These are phyloP conservation scores for Rhyacophila evoluta DNA, from an alignment of 2,888 invertebrate species.

Conservation along the genomic window DNA sequence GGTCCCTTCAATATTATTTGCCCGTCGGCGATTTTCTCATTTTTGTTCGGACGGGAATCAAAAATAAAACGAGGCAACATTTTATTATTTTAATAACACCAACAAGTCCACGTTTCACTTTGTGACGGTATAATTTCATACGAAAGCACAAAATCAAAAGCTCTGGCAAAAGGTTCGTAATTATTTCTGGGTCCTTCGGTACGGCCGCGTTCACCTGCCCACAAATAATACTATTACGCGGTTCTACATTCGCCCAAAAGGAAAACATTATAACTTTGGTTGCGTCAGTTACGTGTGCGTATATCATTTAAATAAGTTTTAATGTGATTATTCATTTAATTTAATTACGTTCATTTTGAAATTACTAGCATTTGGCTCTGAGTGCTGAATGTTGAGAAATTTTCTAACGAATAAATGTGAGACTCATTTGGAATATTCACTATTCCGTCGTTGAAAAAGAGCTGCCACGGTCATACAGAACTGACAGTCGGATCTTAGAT, in stretches of 20 bases:
- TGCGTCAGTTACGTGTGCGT: too few relatives aligned
- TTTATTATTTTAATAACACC: slow-evolving; percentile 53
- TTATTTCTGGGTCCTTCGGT: slow-evolving; percentile 36
- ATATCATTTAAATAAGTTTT: too few relatives aligned
- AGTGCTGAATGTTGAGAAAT: too few relatives aligned
- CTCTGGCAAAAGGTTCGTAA: slow-evolving; percentile 48
- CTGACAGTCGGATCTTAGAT: too few relatives aligned
- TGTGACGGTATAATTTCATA: slow-evolving; percentile 51
- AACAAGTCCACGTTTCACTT: slow-evolving; percentile 49
- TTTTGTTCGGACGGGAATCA: slow-evolving; percentile 37
- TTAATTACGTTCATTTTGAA: too few relatives aligned
- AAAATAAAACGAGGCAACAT: slow-evolving; percentile 41
- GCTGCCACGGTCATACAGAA: too few relatives aligned
- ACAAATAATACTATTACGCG: slow-evolving; percentile 14
- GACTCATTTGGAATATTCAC: too few relatives aligned
- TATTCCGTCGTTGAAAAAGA: too few relatives aligned
- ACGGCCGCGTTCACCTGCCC: slow-evolving; percentile 41
- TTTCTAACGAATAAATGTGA: too few relatives aligned
- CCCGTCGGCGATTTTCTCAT: slow-evolving; percentile 4
- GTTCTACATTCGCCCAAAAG: background rate
- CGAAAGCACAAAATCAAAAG: slow-evolving; percentile 46
- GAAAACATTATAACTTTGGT: slow-evolving; percentile 20
- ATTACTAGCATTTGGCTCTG: too few relatives aligned
- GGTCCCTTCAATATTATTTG: slow-evolving; percentile 36
- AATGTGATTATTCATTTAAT: too few relatives aligned